Evolutionary conservation across 64 coral and sea anemone genomes (phyloP).

Genomic region (Montipora capricornis): DNA sequence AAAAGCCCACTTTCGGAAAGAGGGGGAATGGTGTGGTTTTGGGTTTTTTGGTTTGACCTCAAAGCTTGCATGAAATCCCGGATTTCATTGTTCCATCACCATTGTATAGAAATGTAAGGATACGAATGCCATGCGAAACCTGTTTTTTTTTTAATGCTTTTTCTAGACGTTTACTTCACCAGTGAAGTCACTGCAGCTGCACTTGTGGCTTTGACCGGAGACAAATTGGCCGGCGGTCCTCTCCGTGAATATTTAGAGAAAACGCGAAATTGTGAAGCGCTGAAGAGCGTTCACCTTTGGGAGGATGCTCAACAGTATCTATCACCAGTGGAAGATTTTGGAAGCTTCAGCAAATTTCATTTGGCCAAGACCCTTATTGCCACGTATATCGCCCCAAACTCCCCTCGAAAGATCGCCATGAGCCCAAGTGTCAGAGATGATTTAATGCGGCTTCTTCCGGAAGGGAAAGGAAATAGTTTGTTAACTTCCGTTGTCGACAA

Average conservation of each 20-base stretch:
- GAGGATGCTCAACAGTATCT: conserved; percentile 87
- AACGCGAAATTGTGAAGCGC: conserved; percentile 41
- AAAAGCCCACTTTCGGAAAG: no score
- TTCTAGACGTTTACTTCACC: not conserved
- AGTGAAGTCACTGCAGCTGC: not conserved
- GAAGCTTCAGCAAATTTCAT: conserved; percentile 73
- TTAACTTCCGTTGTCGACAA: conserved; percentile 40
- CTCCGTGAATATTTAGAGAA: conserved; percentile 69
- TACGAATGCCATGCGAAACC: not conserved
- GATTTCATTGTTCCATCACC: no score
- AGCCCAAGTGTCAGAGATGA: conserved; percentile 13
- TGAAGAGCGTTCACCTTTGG: conserved; percentile 83
- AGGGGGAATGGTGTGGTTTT: no score
- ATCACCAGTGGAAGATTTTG: conserved; percentile 38
- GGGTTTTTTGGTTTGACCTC: no score
- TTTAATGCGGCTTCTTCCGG: conserved; percentile 81
- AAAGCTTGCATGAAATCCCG: no score
- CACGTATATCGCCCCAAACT: conserved; percentile 70
- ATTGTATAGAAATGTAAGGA: not conserved
- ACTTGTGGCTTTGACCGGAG: conserved; percentile 58
- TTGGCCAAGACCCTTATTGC: conserved; percentile 74
- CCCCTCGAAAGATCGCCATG: conserved; percentile 60
- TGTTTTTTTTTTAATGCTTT: not conserved
- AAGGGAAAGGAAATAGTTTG: conserved; percentile 66
- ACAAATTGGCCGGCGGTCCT: conserved; percentile 81